Conservation (phyloP, 2,113 vertebrate species). For the Takifugu bimaculatus region DNA sequence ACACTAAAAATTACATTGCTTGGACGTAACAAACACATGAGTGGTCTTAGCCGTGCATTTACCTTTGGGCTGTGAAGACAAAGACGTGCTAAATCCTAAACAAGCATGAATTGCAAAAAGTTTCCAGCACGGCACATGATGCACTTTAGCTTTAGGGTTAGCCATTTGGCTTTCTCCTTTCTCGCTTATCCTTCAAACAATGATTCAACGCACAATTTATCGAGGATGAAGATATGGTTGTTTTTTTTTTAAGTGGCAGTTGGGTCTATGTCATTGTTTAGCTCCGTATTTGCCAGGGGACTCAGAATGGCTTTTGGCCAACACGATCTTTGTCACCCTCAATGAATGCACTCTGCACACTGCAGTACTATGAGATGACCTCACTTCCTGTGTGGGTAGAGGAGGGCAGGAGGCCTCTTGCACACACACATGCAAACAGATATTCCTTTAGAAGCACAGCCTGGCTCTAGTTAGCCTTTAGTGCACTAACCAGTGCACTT, state of each 20-base stretch:
- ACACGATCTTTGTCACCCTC: slow-evolving; percentile 61
- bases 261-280: no score
- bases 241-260: no score
- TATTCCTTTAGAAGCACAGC: slow-evolving; percentile 34
- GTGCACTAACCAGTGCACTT: slow-evolving; percentile 41
- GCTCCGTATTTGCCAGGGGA: slow-evolving; percentile 37
- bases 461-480: slow-evolving; percentile 61
- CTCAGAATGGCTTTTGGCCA: slow-evolving; percentile 58
- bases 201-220: neutral
- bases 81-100: slow-evolving; percentile 35
- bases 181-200: neutral
- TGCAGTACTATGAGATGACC: slow-evolving; percentile 59
- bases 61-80: slow-evolving; percentile 33
- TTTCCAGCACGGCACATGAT: no score
- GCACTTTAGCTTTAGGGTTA: no score
- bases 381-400: slow-evolving; percentile 75
- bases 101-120: no score
- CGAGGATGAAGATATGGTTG: neutral
- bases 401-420: slow-evolving; percentile 58
- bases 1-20: slow-evolving; percentile 59
- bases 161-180: slow-evolving; percentile 8
- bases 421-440: slow-evolving; percentile 41
- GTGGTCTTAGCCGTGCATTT: slow-evolving; percentile 39
- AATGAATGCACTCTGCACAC: slow-evolving; percentile 51
- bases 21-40: slow-evolving; percentile 52